Evolutionary conservation across 2,113 vertebrate genomes (phyloP), one percentile per base, ranked within the genome.

Genomic region (Amazona guildingii): DNA sequence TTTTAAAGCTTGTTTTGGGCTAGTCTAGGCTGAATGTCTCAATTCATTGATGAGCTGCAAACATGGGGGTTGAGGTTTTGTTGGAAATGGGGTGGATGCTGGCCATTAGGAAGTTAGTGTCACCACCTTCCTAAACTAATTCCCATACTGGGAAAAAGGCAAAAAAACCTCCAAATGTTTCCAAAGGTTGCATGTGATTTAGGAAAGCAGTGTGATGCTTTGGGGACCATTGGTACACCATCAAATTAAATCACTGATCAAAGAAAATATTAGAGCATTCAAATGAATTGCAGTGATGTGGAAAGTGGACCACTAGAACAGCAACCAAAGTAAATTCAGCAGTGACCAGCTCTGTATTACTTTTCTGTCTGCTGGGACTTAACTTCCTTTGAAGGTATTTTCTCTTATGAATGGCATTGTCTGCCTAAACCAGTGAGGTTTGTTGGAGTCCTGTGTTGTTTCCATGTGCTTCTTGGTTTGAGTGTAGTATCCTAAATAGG

Each of bases 291-390:
- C 35, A n/a, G 18, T 70, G 62, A 79, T 51, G 48, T 77, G 44
- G 61, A 88, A 96, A 77, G 29, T 44, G 49, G 81, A 86, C 97
- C 88, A 92, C 74, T 29, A 52, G 21, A 86, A 80, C 33, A 64
- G 33, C 31, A 62, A 62, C 59, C 33, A 27, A 44, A 44, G 31
- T 73, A 92, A 94, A 91, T 77, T 85, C 46, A 90, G 51, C 64
- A 62, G 10, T 87, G 55, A 76, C 78, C 48, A 81, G 41, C 39
- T 87, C 49, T 88, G 14, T 88, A 11, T 84, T 81, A 63, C 18
- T 72, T 78, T 48, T 69, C 59, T 82, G 1, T 74, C 67, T 93
- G 48, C 59, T 85, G 77, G 35, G 64, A 52, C 51, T 81, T 27
- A 25, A 23, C 11, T 83, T 97, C 78, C 9, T 62, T 88, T 77